These are phyloP conservation scores for Psittacula cyanocephala DNA, from an alignment of 2,113 vertebrate genomes.

Conservation along the genomic window DNA sequence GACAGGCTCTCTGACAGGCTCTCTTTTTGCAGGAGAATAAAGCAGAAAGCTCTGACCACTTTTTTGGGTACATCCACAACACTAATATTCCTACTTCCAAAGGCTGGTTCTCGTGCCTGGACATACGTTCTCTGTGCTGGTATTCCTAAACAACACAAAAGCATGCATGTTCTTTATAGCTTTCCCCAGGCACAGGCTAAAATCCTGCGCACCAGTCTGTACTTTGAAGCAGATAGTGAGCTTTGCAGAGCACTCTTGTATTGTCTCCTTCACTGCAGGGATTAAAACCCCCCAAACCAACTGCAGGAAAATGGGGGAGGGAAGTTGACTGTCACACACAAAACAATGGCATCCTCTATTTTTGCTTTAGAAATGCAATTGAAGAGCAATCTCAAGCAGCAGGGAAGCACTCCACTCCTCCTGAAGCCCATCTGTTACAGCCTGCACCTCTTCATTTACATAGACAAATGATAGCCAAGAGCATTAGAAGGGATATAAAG, in stretches of 20 bases:
- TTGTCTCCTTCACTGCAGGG: neutral
- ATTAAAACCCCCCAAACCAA: conserved; percentile 13
- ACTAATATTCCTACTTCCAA: neutral
- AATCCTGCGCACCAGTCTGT: rapidly evolving
- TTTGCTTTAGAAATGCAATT: conserved; percentile 45
- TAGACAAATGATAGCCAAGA: conserved; percentile 54
- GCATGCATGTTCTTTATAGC: neutral
- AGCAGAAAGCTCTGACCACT: neutral
- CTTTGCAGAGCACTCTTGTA: neutral
- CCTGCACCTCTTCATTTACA: conserved; percentile 54
- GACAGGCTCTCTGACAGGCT: neutral
- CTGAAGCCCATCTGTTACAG: conserved; percentile 62
- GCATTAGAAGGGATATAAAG: conserved; percentile 31
- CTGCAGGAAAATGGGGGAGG: conserved; percentile 30
- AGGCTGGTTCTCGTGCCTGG: neutral
- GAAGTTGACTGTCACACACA: neutral
- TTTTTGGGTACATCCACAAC: neutral
- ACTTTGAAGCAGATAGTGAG: neutral
- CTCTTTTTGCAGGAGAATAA: neutral
- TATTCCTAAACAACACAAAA: neutral
- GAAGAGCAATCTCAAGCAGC: conserved; percentile 54
- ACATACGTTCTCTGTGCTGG: neutral
- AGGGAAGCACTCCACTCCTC: conserved; percentile 42
- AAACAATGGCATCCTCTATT: conserved; percentile 10
- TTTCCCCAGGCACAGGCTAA: neutral